Base-by-base conservation (phyloP, 1,140 invertebrate species). In the Aleiodes sp. region DNA sequence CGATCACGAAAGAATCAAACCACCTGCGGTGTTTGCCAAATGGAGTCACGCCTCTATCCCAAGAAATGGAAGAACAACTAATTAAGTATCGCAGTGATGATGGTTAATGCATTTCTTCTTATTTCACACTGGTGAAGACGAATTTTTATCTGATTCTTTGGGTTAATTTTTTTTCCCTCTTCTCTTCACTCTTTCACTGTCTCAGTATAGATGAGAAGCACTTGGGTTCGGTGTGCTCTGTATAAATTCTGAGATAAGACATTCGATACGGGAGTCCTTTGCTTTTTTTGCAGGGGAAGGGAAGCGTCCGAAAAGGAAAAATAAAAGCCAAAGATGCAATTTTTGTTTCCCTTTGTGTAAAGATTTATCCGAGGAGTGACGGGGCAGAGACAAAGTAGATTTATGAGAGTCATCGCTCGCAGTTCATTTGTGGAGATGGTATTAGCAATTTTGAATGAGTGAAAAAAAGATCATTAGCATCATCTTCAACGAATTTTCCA, bases 91-190 rank as follows among this genome's bases (percentile, higher is more conserved):
- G 76, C 75, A 19, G 46, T 12, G 46, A 21, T 52, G 75, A 83
- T 77, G 76, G 77, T 75, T 82, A 79, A 82, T 80, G 80, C 78
- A 79, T 80, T 76, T 75, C 65, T 72, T 75, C 73, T 65, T 75
- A 71, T 73, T 52, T 70, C 68, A 37, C 62, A 64, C 35, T 35
- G 56, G 14, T 62, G 39, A 65, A 68, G 56, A 65, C 65, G 19
- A 7, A 52, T 24, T 24, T 62, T 73, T 74, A 72, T 74, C 68
- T 73, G 66, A 69, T 72, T 70, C 69, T 60, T n/a, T n/a, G n/a
- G n/a, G n/a, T n/a, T n/a, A n/a, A n/a, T n/a, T n/a, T n/a, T n/a
- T n/a, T n/a, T n/a, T n/a, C 56, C 62, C 66, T 61, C 41, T 61
- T 56, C 33, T 35, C 59, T 62, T 43, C 52, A 21, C 35, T 10